These are phyloP conservation scores for Morone saxatilis DNA, from an alignment of 2,113 vertebrate species.

Conservation along the genomic window DNA sequence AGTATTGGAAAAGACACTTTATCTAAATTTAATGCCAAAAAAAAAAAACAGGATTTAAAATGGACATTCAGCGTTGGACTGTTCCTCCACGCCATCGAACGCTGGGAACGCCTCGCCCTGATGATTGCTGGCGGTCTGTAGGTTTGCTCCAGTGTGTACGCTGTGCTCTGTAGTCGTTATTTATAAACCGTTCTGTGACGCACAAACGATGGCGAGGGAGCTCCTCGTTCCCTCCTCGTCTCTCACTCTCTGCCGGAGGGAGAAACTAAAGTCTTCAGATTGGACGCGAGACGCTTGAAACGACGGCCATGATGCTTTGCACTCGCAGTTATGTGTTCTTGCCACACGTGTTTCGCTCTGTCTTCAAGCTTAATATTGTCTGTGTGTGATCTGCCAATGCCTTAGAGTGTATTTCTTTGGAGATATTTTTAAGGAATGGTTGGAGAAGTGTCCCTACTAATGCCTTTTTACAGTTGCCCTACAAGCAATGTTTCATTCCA, in stretches of 20 bases:
- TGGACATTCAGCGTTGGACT: neutral
- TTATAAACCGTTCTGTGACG: conserved; percentile 70
- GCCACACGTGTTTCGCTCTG: conserved; percentile 48
- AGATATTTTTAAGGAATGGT: conserved; percentile 64
- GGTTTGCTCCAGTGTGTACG: conserved; percentile 44
- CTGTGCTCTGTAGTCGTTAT: conserved; percentile 63
- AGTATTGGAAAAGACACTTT: neutral
- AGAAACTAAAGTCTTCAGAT: conserved; percentile 3
- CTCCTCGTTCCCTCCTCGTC: neutral
- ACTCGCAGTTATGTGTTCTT: conserved; percentile 59
- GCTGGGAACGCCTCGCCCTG: neutral
- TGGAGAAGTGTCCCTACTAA: conserved; percentile 58
- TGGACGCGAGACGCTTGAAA: neutral
- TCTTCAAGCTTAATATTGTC: conserved; percentile 70
- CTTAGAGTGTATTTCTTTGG: conserved; percentile 69
- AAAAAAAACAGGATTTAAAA: neutral
- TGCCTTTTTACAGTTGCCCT: conserved; percentile 69
- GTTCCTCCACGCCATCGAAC: neutral
- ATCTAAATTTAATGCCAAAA: conserved; percentile 33
- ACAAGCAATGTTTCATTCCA: conserved; percentile 65
- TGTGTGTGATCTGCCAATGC: conserved; percentile 72
- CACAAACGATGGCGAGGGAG: conserved; percentile 58
- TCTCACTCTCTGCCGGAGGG: neutral
- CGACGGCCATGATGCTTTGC: conserved; percentile 50
- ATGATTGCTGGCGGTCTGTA: neutral